Evolutionary conservation across 2,113 vertebrate genomes (phyloP).

Genomic region (Brachirus orientalis): DNA sequence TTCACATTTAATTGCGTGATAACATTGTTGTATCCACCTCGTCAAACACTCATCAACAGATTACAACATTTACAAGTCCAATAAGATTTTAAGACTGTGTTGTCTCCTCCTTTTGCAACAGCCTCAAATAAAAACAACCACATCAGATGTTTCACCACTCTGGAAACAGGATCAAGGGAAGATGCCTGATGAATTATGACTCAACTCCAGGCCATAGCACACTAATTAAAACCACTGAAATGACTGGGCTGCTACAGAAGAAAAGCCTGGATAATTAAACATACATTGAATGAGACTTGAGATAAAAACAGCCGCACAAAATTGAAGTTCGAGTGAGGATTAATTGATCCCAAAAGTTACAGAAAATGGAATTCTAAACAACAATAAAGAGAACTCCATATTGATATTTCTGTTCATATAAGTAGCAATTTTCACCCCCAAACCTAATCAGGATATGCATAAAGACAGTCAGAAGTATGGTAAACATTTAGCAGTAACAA

Average conservation of each 20-base stretch:
- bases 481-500: neutral
- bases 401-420: no score
- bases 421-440: no score
- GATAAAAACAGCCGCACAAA: neutral
- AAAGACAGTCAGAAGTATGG: neutral
- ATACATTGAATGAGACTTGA: neutral
- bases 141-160: conserved; percentile 56
- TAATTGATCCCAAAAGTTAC: neutral
- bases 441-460: conserved; percentile 2
- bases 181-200: conserved; percentile 53
- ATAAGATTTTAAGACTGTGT: conserved; percentile 26
- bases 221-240: conserved; percentile 54
- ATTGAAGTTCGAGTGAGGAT: neutral
- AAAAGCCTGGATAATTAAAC: conserved; percentile 1
- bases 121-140: conserved; percentile 68
- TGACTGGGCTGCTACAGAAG: conserved; percentile 17
- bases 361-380: neutral
- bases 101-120: conserved; percentile 57
- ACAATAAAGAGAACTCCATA: no score
- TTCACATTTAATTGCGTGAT: neutral
- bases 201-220: conserved; percentile 37
- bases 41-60: conserved; percentile 11
- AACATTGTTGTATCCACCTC: conserved; percentile 11
- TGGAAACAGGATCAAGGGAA: conserved; percentile 54
- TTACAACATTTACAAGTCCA: no score